Percentiles rank a stretch among this genome's conserved stretches.
phyloP scores from a whole-genome alignment of 2,888 invertebrate genomes.

The Euzetes globulus region DNA sequence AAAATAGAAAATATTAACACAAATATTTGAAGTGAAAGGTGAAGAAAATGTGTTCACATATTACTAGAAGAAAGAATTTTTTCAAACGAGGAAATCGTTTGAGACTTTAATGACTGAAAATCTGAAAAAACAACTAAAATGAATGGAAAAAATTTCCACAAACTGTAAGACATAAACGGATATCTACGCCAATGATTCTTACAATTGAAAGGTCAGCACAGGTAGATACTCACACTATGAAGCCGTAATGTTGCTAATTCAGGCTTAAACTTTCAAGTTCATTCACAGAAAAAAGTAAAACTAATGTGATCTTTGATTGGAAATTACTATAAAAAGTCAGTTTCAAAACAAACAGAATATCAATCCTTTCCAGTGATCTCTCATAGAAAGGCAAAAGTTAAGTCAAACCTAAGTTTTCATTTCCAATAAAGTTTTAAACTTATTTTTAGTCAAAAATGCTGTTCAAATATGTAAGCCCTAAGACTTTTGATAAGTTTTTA shows the following conservation, averaged over 20 bases:
- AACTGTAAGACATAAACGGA: neutral
- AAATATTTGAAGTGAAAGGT: too few species aligned
- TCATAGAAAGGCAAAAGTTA: neutral
- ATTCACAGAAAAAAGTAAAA: neutral
- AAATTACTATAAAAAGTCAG: neutral
- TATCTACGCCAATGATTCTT: neutral
- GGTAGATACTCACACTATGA: neutral
- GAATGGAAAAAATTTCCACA: too few species aligned
- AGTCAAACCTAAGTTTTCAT: neutral
- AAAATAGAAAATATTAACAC: too few species aligned
- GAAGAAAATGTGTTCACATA: too few species aligned
- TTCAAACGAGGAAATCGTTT: too few species aligned
- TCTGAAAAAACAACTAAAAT: too few species aligned
- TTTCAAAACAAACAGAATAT: neutral
- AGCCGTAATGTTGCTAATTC: neutral
- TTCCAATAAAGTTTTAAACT: too few species aligned
- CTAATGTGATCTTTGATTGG: neutral
- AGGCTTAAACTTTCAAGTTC: neutral
- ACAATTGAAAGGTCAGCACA: neutral
- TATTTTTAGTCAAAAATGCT: neutral
- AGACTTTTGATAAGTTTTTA: neutral
- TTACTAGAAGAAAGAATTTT: too few species aligned
- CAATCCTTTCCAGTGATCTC: neutral
- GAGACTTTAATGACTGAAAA: too few species aligned
- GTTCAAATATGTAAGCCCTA: neutral